Percentiles rank a stretch among this genome's conserved stretches.
Evolutionary conservation across 2,797 vertebrate genomes (phyloP).

Genomic region (Phylloscopus collybita): DNA sequence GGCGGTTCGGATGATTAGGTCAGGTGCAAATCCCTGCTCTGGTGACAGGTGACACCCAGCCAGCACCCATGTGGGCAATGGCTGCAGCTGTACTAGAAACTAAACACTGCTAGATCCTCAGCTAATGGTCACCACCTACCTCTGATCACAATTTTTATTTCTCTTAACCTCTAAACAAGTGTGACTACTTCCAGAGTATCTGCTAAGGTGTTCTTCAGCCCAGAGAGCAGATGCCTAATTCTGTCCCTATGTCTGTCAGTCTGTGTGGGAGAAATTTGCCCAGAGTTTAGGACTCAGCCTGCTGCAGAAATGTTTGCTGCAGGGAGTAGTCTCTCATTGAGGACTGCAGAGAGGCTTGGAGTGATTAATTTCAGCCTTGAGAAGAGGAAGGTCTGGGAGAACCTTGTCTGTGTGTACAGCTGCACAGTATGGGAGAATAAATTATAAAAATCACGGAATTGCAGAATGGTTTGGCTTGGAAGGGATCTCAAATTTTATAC

Average conservation of each 20-base stretch:
- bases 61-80: accelerated
- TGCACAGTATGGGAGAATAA: not conserved
- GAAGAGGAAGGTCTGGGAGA: not conserved
- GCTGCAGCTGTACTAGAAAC: not conserved
- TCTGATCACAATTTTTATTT: not conserved
- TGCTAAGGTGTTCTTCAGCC: not conserved
- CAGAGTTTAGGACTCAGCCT: not conserved
- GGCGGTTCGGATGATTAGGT: not conserved
- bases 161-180: not conserved
- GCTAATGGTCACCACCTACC: not conserved
- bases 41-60: not conserved
- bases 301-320: not conserved
- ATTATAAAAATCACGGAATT: not conserved
- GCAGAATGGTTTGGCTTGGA: not conserved
- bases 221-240: not conserved
- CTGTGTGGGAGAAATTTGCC: not conserved
- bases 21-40: not conserved
- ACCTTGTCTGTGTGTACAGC: not conserved
- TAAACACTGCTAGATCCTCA: accelerated
- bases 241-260: not conserved
- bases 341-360: not conserved
- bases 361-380: not conserved
- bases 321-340: not conserved
- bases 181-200: not conserved
- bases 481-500: not conserved